phyloP scores from a whole-genome alignment of 2,888 invertebrate species.

The Drosophila prostipennis region DNA sequence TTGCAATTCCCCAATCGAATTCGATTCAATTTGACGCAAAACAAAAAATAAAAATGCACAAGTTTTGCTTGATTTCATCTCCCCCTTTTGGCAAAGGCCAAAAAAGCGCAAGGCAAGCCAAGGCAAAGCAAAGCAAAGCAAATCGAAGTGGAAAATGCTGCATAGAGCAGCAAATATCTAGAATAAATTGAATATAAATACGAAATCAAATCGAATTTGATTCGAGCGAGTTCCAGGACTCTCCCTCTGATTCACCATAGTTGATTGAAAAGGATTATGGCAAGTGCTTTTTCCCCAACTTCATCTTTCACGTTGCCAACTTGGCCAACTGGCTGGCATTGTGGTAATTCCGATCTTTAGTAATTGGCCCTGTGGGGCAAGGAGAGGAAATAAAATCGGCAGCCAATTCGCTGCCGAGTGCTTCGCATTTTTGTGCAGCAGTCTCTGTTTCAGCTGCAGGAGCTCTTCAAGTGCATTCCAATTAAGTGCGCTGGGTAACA shows the following conservation, averaged over 20 bases:
- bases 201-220: slow-evolving; percentile 69
- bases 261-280: slow-evolving; percentile 49
- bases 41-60: slow-evolving; percentile 42
- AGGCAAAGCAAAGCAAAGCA: slow-evolving; percentile 37
- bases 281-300: slow-evolving; percentile 33
- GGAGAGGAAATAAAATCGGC: slow-evolving; percentile 31
- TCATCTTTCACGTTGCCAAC: slow-evolving; percentile 1
- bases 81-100: slow-evolving; percentile 17
- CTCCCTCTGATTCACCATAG: slow-evolving; percentile 33
- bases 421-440: slow-evolving; percentile 44
- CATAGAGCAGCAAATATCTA: slow-evolving; percentile 64
- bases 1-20: slow-evolving; percentile 18
- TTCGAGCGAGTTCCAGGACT: slow-evolving; percentile 12
- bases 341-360: slow-evolving; percentile 23
- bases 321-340: slow-evolving; percentile 9
- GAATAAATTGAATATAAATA: slow-evolving; percentile 74
- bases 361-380: slow-evolving; percentile 49
- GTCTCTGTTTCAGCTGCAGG: slow-evolving; percentile 44
- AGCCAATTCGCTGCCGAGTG: slow-evolving; percentile 42
- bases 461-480: slow-evolving; percentile 72
- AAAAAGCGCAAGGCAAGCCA: slow-evolving; percentile 26
- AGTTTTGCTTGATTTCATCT: slow-evolving; percentile 32
- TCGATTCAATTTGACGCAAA: slow-evolving; percentile 43
- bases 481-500: slow-evolving; percentile 56
- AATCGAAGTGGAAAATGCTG: slow-evolving; percentile 35